Evolutionary conservation across 2,113 vertebrate genomes (phyloP).

Genomic region (Scortum barcoo): DNA sequence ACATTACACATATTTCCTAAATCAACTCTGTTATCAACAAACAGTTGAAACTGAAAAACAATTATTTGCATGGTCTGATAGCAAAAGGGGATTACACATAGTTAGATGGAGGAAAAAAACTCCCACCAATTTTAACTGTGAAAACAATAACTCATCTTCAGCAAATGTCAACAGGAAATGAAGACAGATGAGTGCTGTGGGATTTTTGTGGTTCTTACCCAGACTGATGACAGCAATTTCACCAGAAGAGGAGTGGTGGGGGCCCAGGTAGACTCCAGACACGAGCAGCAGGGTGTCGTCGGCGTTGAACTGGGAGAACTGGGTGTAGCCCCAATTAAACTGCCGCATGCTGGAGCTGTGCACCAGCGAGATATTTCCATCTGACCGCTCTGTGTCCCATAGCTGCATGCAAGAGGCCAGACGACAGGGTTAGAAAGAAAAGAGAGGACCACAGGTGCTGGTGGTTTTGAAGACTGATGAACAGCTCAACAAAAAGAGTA

Average conservation of each 20-base stretch:
- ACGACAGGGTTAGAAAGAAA: neutral
- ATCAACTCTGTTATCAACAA: neutral
- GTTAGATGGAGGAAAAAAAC: neutral
- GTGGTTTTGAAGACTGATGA: neutral
- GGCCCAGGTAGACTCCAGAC: conserved; percentile 95
- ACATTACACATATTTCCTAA: neutral
- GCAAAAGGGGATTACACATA: neutral
- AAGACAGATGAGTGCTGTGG: neutral
- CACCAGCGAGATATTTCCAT: conserved; percentile 89
- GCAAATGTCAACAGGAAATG: neutral
- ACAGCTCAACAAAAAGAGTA: neutral
- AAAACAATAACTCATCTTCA: neutral
- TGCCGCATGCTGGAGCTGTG: conserved; percentile 96
- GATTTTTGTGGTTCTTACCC: conserved; percentile 80
- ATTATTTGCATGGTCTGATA: neutral
- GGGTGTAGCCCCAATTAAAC: conserved; percentile 98
- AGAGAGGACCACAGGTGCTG: neutral
- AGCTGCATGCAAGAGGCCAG: conserved; percentile 80
- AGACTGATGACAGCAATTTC: conserved; percentile 97
- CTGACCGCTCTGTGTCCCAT: conserved; percentile 90
- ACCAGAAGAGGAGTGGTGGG: conserved; percentile 92
- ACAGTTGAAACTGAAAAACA: too few species aligned
- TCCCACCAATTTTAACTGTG: too few species aligned
- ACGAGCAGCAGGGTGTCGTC: conserved; percentile 95
- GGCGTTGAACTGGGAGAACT: conserved; percentile 98